Evolutionary conservation across 2,113 vertebrate species (phyloP), one percentile per base, ranked within the genome.

Genomic region (Brachirus orientalis): DNA sequence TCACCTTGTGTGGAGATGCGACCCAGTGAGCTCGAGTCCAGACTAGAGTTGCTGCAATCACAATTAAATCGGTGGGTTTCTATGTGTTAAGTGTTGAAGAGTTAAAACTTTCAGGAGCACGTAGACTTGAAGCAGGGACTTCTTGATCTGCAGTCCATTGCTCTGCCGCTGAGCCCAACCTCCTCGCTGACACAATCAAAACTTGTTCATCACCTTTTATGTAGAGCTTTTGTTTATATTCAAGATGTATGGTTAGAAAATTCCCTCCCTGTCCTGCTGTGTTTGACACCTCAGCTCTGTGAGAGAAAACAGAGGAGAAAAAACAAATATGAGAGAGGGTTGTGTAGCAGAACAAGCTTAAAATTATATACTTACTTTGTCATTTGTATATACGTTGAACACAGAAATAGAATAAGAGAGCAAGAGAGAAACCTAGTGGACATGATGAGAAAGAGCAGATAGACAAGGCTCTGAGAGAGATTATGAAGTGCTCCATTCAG

Each of bases 71-170:
- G 96, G 97, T 98, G 46, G 10, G 44, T 40, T 6, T 10, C 8
- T 1, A 14, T 17, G 11, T 53, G 6, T 11, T 6, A n/a, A 46
- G 41, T 13, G 41, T 7, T 9, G 3, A 16, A 4, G 18, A 19
- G 16, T 51, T 14, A 52, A 33, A 33, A 55, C 10, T 7, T 35
- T 9, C 6, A 93, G 94, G 90, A 90, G 90, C 89, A 94, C 84
- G 84, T 62, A 80, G 92, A 94, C 86, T 93, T 94, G 92, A 84
- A 93, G 90, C 85, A 54, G 93, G 90, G 93, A 95, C 94, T 92
- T 95, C 93, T 94, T 95, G 94, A 95, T 95, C 93, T 95, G 93
- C 94, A 95, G 94, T 95, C 94, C 95, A 95, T 95, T 95, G 95
- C 94, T 95, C 95, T 95, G 92, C 94, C 92, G 94, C 94, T 95